These are phyloP conservation scores for Apamea crenata DNA, from an alignment of 2,888 invertebrate genomes.

Conservation along the genomic window DNA sequence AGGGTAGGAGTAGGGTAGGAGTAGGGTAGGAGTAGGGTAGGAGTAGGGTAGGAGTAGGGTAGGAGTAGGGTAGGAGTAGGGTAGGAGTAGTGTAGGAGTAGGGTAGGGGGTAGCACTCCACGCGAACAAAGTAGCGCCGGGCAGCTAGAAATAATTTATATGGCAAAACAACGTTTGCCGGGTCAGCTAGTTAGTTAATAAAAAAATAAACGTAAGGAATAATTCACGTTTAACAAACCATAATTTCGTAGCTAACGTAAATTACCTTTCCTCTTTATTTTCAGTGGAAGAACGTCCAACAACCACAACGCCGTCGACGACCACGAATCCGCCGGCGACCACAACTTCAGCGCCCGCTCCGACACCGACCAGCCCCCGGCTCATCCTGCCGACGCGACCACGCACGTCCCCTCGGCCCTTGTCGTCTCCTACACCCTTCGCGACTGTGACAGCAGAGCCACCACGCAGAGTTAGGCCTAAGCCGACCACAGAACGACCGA, in stretches of 20 bases:
- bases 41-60: no score
- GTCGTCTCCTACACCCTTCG: conserved; percentile 75
- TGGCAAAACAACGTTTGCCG: no score
- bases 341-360: conserved; percentile 61
- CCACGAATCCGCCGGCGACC: conserved; percentile 66
- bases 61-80: no score
- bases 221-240: background rate
- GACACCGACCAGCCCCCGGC: conserved; percentile 69
- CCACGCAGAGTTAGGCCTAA: conserved; percentile 73
- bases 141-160: no score
- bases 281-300: conserved; percentile 87
- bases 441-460: conserved; percentile 70
- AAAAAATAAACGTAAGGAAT: background rate
- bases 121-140: no score
- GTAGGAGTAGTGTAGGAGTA: no score
- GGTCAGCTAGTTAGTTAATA: no score
- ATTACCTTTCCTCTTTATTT: background rate
- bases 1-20: no score
- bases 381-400: conserved; percentile 73
- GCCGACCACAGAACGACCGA: conserved; percentile 80
- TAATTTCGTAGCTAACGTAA: background rate
- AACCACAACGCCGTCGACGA: conserved; percentile 71
- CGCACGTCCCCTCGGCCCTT: conserved; percentile 72
- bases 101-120: no score
- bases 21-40: no score